Evolutionary conservation across 2,797 vertebrate species (phyloP).

Genomic region (Sylvia borin): DNA sequence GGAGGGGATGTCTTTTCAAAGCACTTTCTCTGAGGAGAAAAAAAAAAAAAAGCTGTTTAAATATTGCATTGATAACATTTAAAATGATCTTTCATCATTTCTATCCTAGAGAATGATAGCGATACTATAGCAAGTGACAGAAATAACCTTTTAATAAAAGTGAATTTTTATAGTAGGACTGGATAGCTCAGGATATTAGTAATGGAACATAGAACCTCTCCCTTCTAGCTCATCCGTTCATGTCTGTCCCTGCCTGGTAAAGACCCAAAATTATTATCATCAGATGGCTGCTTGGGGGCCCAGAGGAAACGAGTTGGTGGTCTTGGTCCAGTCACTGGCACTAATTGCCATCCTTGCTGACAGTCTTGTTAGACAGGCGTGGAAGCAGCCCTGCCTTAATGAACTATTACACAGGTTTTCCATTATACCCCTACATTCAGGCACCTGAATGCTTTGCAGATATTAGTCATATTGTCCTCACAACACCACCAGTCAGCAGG

Average conservation of each 20-base stretch:
- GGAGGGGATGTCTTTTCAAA: constrained; percentile 16
- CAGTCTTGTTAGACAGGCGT: background rate
- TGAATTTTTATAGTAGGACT: constrained; percentile 69
- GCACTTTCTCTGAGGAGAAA: background rate
- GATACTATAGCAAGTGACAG: constrained; percentile 64
- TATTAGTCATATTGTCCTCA: constrained; percentile 5
- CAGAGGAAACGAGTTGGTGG: constrained; percentile 60
- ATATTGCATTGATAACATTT: constrained; percentile 65
- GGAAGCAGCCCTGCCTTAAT: constrained; percentile 31
- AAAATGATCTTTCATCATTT: constrained; percentile 63
- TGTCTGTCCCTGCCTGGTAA: constrained; percentile 46
- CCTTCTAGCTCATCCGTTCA: constrained; percentile 60
- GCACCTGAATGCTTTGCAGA: background rate
- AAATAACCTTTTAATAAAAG: constrained; percentile 73
- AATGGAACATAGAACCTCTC: constrained; percentile 67
- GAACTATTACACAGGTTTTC: constrained; percentile 32
- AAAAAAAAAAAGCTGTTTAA: constrained; percentile 34
- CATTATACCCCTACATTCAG: background rate
- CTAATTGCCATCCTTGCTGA: constrained; percentile 55
- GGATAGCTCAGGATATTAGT: constrained; percentile 66
- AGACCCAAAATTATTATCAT: constrained; percentile 62
- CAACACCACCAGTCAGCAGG: background rate
- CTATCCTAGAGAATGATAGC: constrained; percentile 62
- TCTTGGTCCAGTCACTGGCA: constrained; percentile 60
- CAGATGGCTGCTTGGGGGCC: constrained; percentile 61